Evolutionary conservation across 2,113 vertebrate genomes (phyloP).

Genomic region (Triplophysa tibetana): DNA sequence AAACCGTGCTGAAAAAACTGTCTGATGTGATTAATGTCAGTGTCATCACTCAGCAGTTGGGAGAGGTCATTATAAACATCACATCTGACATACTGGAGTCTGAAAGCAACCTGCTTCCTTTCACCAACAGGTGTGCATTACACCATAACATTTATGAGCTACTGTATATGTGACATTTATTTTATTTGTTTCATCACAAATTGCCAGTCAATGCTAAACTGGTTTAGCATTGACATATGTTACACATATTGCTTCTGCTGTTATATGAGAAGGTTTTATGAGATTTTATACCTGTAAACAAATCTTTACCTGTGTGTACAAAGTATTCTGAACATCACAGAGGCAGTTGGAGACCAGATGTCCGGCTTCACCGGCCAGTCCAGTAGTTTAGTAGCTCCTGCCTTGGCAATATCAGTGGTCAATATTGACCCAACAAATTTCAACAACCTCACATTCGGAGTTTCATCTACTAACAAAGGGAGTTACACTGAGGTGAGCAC

Average conservation of each 20-base stretch:
- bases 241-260: slow-evolving; percentile 10
- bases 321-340: slow-evolving; percentile 82
- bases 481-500: slow-evolving; percentile 72
- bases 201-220: neutral
- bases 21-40: slow-evolving; percentile 57
- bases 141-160: neutral
- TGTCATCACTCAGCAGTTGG: slow-evolving; percentile 61
- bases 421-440: slow-evolving; percentile 67
- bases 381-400: slow-evolving; percentile 62
- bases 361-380: slow-evolving; percentile 64
- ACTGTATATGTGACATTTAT: neutral
- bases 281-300: slow-evolving; percentile 3
- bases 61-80: slow-evolving; percentile 67
- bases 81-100: slow-evolving; percentile 71
- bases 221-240: neutral
- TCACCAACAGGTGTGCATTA: slow-evolving; percentile 70
- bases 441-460: slow-evolving; percentile 77
- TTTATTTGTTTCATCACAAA: too few species aligned
- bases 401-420: slow-evolving; percentile 74
- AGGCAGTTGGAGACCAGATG: slow-evolving; percentile 79
- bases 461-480: slow-evolving; percentile 67
- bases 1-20: slow-evolving; percentile 68
- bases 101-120: slow-evolving; percentile 67
- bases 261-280: slow-evolving; percentile 17
- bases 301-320: slow-evolving; percentile 6